Evolutionary conservation across 2,797 vertebrate genomes (phyloP), one percentile per base, ranked within the genome.

Genomic region (Hoplostethus atlanticus): DNA sequence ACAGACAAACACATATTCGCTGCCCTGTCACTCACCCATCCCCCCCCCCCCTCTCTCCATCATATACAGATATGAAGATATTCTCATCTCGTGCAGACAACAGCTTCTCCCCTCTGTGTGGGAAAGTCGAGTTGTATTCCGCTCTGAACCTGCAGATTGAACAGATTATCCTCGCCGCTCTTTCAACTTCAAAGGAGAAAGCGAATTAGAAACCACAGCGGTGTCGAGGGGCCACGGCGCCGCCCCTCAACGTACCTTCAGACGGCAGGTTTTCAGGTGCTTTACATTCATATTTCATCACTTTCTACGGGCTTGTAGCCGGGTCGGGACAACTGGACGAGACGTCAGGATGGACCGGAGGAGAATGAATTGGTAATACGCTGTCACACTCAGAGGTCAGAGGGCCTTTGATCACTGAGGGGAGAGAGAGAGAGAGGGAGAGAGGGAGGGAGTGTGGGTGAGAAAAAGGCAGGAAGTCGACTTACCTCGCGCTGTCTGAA

Each of bases 271-370:
- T 21, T 21, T 31, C 2, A 3, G 52, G 6, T 15, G 17, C 13
- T 65, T 76, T 65, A 59, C 44, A 73, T 76, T 80, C 31, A 80
- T 68, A 52, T 82, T 82, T 82, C 25, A 83, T 76, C 6, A 1
- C 12, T 36, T 65, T 73, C 44, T 6, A 2, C 30, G 11, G 16
- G 34, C 57, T 36, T 50, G 17, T 52, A 16, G 51, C 38, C 10
- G 17, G 60, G 64, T 64, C 57, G 0, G 15, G 64, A 30, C 47
- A 64, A 57, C 65, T 57, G 79, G 62, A 85, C 71, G 68, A 79
- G 73, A 66, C 65, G 70, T 16, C 15, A 8, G 63, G 36, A 56
- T 25, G 56, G 63, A 66, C 51, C 31, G 50, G 28, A 38, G 52
- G 46, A 69, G 61, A 31, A 62, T 74, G 36, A 84, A 83, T 77